Evolutionary conservation across 2,888 invertebrate genomes (phyloP), one percentile per base, ranked within the genome.

Genomic region (Notodonta dromedarius): DNA sequence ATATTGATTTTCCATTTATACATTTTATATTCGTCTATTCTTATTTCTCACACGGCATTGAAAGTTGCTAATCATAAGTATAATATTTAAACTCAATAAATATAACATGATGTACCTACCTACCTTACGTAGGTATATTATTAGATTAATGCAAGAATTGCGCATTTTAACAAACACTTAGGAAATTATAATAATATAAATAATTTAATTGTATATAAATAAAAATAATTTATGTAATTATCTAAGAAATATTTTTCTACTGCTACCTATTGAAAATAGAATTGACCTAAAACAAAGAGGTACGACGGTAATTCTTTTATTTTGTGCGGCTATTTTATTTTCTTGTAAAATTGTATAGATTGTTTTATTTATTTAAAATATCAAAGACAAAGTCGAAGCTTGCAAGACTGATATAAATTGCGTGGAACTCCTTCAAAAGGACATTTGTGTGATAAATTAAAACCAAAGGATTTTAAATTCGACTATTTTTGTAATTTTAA

Each of bases 321-420:
- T 51, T 24, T 51, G 9, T 14, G 51, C 24, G 24, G 51, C 51
- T 24, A 12, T 52, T 60, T 50, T 59, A 7, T 58, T 48, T 54
- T 24, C 39, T 53, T 14, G 0, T 62, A 5, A 39, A 39, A 54
- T 16, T 44, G 54, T 60, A 60, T 56, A 46, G 57, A 46, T 39
- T 12, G 39, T 53, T 67, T 69, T 62, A 14, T 57, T 75, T 67
- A 58, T 67, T 66, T 70, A 67, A 74, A 69, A 74, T 80, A 81
- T 78, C 77, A 80, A 70, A 65, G 86, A 87, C 82, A 72, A 79
- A 84, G 83, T 87, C 85, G 80, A 88, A 83, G 90, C 90, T 88
- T 86, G 89, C 87, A 91, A 93, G 93, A 92, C 92, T 92, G 92
- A 92, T 75, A 78, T 68, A 64, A 66, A 73, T 74, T 79, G 77